Base-by-base conservation (phyloP, 2,888 invertebrate genomes). In the Agrilus mali region DNA sequence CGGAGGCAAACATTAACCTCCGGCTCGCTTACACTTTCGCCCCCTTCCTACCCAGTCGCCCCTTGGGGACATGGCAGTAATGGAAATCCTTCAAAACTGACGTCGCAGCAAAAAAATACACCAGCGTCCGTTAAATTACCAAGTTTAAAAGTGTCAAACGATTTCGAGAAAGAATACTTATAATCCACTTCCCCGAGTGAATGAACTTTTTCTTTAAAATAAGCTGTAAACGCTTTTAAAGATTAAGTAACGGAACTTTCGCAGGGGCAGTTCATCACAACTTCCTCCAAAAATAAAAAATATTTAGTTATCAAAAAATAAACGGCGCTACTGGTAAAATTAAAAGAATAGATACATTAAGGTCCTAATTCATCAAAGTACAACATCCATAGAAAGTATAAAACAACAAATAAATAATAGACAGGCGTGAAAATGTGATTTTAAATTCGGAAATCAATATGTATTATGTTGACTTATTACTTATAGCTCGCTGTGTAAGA, bases 71-170 rank as follows among this genome's bases (percentile, higher is more conserved):
- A 27, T 5, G 27, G 8, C 27, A 10, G 27, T 57, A 58, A 57
- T 58, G 58, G 56, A 50, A 48, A 53, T 50, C 49, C 54, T 56
- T 56, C 55, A 48, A 52, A 56, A 51, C 48, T 53, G 53, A 53
- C 56, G 55, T 53, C 49, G 42, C 46, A 40, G 46, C 50, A 54
- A 57, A 54, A 20, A 59, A 57, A 55, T 52, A 54, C 53, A 41
- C 50, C 50, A 50, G 53, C 53, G 54, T 46, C 56, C 56, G 59
- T 56, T 55, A 57, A 59, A 58, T 59, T 59, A 57, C 57, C 51
- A 59, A 59, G 56, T 59, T 59, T 53, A 54, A 58, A 58, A 54
- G 53, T 54, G 55, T 53, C 53, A 52, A 52, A 47, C 40, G 43
- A 43, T 43, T 43, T 43, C 42, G 47, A 27, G 10, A 27, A 27